Base-by-base conservation (phyloP, 2,797 vertebrate genomes). In the Enteromius argenteus region DNA sequence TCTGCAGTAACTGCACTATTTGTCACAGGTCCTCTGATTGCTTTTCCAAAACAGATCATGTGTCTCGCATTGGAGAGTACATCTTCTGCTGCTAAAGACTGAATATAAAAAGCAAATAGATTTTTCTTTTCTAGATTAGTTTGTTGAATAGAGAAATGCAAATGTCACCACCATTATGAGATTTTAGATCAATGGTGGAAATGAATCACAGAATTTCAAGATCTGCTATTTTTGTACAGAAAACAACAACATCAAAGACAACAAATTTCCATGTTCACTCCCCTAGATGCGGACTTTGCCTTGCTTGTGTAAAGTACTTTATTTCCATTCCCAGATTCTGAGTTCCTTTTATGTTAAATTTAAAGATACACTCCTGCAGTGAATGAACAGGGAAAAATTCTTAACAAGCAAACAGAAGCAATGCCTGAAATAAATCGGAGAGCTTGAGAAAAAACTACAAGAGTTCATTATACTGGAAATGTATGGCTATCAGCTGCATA, bases 11-110 rank as follows among this genome's bases (percentile, higher is more conserved):
- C 27, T 17, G 51, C 21, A 37, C 53, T 46, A 62, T 71, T 84
- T 84, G 23, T 84, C 83, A 71, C 75, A 17, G 75, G 49, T 37
- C 62, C 73, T 56, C 62, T 83, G 62, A 79, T 84, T 79, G 75
- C 75, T 84, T 84, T 79, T 44, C 53, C 75, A 84, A 84, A 78
- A 39, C 67, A 39, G 83, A 84, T 62, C 49, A 62, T 84, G 66
- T 37, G 8, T 77, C 64, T 71, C 27, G 1, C 21, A 76, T 85
- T 78, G 49, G 14, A 30, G 21, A 62, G 58, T 23, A 56, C 19
- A 46, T 68, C 19, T 5, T 46, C 35, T 86, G 51, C 83, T 68
- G 64, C 23, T 72, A 46, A 64, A 46, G 72, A 64, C 72, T n/a
- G 56, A 75, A 66, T 83, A 19, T 76, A 42, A 27, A 79, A 83